Evolutionary conservation across 2,113 vertebrate genomes (phyloP), one percentile per base, ranked within the genome.

Genomic region (Sceloporus undulatus): DNA sequence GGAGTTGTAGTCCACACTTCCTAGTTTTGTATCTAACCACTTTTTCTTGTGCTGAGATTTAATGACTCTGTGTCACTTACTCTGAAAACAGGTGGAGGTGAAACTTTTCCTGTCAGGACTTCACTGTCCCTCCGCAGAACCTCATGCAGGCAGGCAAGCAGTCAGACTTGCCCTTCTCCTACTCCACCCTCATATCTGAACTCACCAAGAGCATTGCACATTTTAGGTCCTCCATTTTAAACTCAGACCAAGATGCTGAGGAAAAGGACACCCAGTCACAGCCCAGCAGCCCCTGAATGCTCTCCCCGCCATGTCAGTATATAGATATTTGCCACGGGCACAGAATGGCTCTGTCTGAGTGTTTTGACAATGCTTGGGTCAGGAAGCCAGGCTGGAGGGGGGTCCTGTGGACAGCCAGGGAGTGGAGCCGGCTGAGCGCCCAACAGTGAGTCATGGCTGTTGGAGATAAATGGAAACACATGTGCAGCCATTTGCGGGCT

Each of bases 381-480:
- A 65, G 86, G 0, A 25, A 23, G 88, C 38, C 42, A 4, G 0
- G 79, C 18, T 18, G 70, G 88, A 85, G 82, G 92, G 21, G 19
- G 82, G 87, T 85, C 89, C 73, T 0, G 11, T 81, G 18, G 92
- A 92, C 83, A 7, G 75, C 74, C 59, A 11, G 13, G 79, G 82
- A 1, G 1, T 0, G 2, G 52, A 38, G 3, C 0, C 82, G 75
- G 94, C 85, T 82, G 94, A 85, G 92, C 48, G 11, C 66, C 79
- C 71, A 34, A 27, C 38, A 48, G 87, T 95, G 94, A 96, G 94
- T 94, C 96, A 96, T 68, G 27, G 77, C 86, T 42, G 92, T 82
- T 89, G 90, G 75, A 87, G 56, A 77, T 95, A 94, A 96, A 90
- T 19, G 86, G 88, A 96, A 96, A 96, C 96, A 96, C 85, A 87